A percentile compares a stretch with the other conserved stretches of the same genome.
Evolutionary conservation across 2,113 vertebrate genomes (phyloP).

Genomic region (Puntigrus tetrazona): DNA sequence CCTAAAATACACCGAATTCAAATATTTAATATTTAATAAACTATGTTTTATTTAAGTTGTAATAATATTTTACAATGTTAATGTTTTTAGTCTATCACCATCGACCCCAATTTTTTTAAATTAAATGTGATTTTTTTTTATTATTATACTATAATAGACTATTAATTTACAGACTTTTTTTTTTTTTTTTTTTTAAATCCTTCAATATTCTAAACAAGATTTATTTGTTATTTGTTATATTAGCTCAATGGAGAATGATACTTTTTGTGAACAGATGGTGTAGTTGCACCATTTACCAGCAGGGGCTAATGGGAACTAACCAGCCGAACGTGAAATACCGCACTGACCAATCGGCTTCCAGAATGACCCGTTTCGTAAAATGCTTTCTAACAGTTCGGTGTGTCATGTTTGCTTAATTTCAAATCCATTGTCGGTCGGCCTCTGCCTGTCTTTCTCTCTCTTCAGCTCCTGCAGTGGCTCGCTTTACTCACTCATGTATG

Average conservation of each 20-base stretch:
- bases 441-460: background rate
- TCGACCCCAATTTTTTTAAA: too few species aligned
- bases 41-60: too few species aligned
- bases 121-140: too few species aligned
- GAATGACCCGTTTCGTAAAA: background rate
- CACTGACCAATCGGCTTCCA: background rate
- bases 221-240: background rate
- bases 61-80: too few species aligned
- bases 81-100: too few species aligned
- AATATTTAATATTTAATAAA: too few species aligned
- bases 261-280: background rate
- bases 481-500: conserved; percentile 29
- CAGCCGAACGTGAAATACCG: background rate
- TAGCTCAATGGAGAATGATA: background rate
- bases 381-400: too few species aligned
- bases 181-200: background rate
- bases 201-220: background rate
- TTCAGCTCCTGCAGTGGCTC: background rate
- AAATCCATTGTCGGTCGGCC: background rate
- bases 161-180: background rate
- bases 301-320: background rate
- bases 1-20: too few species aligned
- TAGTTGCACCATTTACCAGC: background rate
- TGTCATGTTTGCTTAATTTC: background rate
- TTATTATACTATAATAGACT: too few species aligned